Base-by-base conservation (phyloP, 2,888 invertebrate species). In the Tetropium fuscum region DNA sequence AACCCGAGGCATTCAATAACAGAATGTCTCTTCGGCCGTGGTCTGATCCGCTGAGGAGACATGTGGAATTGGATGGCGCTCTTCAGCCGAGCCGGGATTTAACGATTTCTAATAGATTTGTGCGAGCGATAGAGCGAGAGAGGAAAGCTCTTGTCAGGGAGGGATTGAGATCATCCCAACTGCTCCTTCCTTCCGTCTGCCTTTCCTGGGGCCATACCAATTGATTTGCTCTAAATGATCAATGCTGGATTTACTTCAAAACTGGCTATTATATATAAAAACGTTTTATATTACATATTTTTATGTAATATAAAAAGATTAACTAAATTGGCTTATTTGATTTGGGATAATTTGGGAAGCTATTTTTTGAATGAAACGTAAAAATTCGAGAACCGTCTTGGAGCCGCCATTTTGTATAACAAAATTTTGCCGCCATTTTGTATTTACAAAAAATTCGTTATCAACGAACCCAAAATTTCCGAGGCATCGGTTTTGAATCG, bases 81-180 rank as follows among this genome's bases (percentile, higher is more conserved):
- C 77, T 63, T 60, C 63, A 74, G 69, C 72, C 74, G 75, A 76
- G 73, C 73, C 69, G 70, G 80, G 80, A 78, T 80, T 81, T 81
- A 81, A 81, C 81, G 81, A 80, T 81, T 80, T 80, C 80, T 81
- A 81, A 81, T 81, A 81, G 81, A 80, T 81, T 80, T 81, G 78
- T 77, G 78, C 73, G 76, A 76, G 78, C 74, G 76, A 71, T 70
- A 70, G 72, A 74, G 76, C 74, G 72, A 69, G 69, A 71, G 63
- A 64, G 65, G 66, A 68, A 65, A 68, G 64, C 63, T 64, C 71
- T 69, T 70, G 75, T 76, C 73, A 74, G 70, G 70, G 70, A 70
- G 66, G 75, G 75, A 77, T 74, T 74, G 73, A 67, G 74, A 72
- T 74, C 75, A 70, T 74, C 69, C 66, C 48, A 48, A 48, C 48